Evolutionary conservation across 2,888 invertebrate genomes (phyloP).

Genomic region (Callinectes sapidus): DNA sequence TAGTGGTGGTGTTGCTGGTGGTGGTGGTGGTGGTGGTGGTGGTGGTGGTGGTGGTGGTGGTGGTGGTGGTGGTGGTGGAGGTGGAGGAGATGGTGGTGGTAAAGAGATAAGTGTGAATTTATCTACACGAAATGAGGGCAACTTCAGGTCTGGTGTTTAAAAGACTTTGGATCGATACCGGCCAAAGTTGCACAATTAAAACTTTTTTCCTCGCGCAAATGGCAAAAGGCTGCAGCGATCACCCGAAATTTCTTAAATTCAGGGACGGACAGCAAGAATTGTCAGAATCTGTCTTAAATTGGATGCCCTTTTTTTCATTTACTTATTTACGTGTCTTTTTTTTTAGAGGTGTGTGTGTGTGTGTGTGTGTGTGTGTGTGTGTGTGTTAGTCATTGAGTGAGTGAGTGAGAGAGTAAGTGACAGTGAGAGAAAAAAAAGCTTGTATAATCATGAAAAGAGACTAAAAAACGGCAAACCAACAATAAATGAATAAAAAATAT

Average conservation of each 20-base stretch:
- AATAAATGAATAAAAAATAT: too few species aligned
- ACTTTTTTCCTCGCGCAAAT: conserved; percentile 23
- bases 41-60: background rate
- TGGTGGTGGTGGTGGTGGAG: conserved; percentile 22
- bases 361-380: too few species aligned
- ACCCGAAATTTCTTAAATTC: background rate
- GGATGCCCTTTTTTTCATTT: background rate
- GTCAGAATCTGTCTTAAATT: background rate
- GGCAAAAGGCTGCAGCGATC: conserved; percentile 5
- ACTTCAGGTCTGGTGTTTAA: conserved; percentile 16
- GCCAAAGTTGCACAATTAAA: conserved; percentile 28
- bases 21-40: background rate
- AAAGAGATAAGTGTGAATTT: conserved; percentile 27
- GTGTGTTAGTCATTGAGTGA: too few species aligned
- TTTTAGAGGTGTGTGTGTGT: background rate
- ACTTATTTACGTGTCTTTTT: background rate
- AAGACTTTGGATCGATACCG: conserved; percentile 22
- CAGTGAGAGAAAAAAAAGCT: too few species aligned
- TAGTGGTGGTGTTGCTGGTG: background rate
- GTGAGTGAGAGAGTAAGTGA: background rate
- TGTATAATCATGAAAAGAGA: too few species aligned
- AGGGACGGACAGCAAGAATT: background rate
- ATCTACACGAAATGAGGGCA: background rate
- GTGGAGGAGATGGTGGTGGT: background rate
- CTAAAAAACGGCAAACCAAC: too few species aligned